Evolutionary conservation across 2,888 invertebrate species (phyloP), one percentile per base, ranked within the genome.

Genomic region (Erannis defoliaria): DNA sequence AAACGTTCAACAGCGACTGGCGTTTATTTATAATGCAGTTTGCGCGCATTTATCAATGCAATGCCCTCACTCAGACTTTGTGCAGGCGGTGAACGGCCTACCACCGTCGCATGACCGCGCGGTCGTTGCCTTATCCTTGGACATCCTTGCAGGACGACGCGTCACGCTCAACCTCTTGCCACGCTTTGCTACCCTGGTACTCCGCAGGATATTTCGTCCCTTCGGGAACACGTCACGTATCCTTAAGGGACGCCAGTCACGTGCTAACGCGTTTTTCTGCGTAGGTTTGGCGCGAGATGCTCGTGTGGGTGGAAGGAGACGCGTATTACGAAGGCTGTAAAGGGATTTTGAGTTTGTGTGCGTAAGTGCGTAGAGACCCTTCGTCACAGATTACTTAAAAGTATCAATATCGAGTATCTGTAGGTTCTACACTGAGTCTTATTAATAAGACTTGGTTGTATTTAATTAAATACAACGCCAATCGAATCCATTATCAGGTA

Each of bases 131-230:
- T 84, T 89, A 90, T 92, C 92, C 93, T 92, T 90, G 89, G 86
- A 79, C 82, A 89, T 92, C 92, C 92, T 93, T 92, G 86, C 82
- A 78, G 87, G 90, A 90, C 90, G 89, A 91, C 79, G 85, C 77
- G 80, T 80, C 76, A 81, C 74, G 74, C 69, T 63, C 62, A 66
- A 81, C 79, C 84, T 87, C 87, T 80, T 78, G 64, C 73, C 71
- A 67, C 75, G 74, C 80, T 86, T 87, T 93, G 90, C 74, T 74
- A 74, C 82, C 93, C 88, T 93, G 81, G 93, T 93, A 89, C 62
- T 76, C 80, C 79, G 89, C 93, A 93, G 93, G 93, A 93, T 93
- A 93, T 90, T 93, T 93, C 82, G 93, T 93, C 93, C 93, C 93
- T 93, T 93, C 91, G 93, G 93, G 93, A 93, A 88, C 85, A 81